Base-by-base conservation (phyloP, 2,113 vertebrate genomes). In the Camelus dromedarius region DNA sequence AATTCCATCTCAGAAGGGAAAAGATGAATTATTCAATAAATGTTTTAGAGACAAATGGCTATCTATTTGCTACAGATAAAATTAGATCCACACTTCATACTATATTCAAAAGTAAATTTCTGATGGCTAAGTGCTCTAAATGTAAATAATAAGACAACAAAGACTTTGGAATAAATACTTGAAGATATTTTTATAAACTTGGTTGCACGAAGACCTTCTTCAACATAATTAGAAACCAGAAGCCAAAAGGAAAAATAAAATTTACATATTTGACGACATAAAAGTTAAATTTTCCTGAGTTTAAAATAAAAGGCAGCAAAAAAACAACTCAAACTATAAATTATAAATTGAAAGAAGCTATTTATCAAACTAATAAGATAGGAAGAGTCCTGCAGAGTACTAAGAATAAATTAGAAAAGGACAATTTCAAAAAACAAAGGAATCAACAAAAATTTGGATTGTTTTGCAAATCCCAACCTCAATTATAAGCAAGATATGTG, bases 321-420 rank as follows among this genome's bases (percentile, higher is more conserved):
- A 76, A 90, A 32, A 24, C 19, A 93, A 66, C 8, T 35, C 4
- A 82, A 95, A 79, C 52, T 86, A 52, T 12, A 84, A 87, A 86
- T 48, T 84, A 69, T 69, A 62, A 93, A 82, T 13, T 77, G 46
- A 46, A 48, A 82, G 14, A 89, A 96, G 89, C 70, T 83, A 92
- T 26, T 83, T 67, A 76, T 56, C 22, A 93, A 84, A 62, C 0
- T 62, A 89, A 92, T 96, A 87, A 95, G 94, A 93, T 84, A 66
- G 30, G 9, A 94, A 80, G 3, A 42, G 66, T 50, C 2, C 24
- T 80, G 4, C 0, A 64, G 88, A 85, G 64, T 58, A 80, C 20
- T 42, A 84, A 70, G 26, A 64, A 81, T 76, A 75, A 73, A 50
- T 32, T 52, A 66, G 32, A 81, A 89, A 94, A 88, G 26, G 32